These are phyloP conservation scores for Branchipolynoe longqiensis DNA, from an alignment of 2,888 invertebrate species.

Conservation along the genomic window DNA sequence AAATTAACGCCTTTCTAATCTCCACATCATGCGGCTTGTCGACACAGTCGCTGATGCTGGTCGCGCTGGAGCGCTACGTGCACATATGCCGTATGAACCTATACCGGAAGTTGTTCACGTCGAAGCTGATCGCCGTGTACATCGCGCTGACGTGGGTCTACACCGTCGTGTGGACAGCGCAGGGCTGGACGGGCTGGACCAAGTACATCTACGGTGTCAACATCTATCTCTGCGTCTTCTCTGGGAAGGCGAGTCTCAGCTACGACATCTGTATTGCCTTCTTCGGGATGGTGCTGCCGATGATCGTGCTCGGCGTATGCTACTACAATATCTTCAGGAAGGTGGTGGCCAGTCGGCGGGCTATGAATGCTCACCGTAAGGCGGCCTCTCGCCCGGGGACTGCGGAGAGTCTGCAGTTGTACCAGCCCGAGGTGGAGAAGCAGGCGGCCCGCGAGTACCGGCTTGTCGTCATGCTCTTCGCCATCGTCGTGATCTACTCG, in stretches of 20 bases:
- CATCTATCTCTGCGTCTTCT: constrained; percentile 60
- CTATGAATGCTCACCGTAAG: constrained; percentile 19
- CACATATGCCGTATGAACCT: constrained; percentile 4
- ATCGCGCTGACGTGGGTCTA: constrained; percentile 59
- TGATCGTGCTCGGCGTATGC: constrained; percentile 57
- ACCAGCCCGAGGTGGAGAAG: constrained; percentile 22
- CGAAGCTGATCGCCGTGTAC: background rate
- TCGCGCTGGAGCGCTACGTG: constrained; percentile 64
- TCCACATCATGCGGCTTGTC: constrained; percentile 61
- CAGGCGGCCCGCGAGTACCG: constrained; percentile 50
- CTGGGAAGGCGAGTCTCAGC: constrained; percentile 58
- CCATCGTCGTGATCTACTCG: constrained; percentile 52
- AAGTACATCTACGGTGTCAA: constrained; percentile 59
- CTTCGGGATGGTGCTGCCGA: constrained; percentile 63
- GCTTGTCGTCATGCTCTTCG: constrained; percentile 41
- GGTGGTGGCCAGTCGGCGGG: constrained; percentile 10
- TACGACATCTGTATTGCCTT: constrained; percentile 61
- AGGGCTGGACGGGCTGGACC: constrained; percentile 65
- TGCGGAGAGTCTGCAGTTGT: background rate
- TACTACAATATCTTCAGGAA: constrained; percentile 61
- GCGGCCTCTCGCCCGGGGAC: background rate
- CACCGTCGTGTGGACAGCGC: constrained; percentile 58
- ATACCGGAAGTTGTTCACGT: background rate
- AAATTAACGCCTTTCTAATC: constrained; percentile 63
- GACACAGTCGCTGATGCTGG: constrained; percentile 62